Conservation (phyloP, 2,113 vertebrate species). For the Phycodurus eques region DNA sequence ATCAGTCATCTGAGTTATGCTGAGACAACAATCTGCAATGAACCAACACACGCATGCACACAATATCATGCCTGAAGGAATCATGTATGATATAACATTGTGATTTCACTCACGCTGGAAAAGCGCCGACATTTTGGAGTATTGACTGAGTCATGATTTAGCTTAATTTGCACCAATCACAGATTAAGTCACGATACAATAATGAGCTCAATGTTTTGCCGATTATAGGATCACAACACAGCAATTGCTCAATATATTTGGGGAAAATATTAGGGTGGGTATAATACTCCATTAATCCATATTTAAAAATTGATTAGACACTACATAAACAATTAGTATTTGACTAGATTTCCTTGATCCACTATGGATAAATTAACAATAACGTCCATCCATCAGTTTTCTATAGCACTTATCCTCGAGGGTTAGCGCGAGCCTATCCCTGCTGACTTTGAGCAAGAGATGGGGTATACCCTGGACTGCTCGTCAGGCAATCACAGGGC, state of each 20-base stretch:
- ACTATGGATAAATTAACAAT: background rate
- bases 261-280: background rate
- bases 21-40: conserved; percentile 1
- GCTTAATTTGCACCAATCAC: conserved; percentile 7
- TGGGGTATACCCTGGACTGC: too few relatives aligned
- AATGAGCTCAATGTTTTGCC: background rate
- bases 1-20: conserved; percentile 49
- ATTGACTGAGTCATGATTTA: conserved; percentile 15
- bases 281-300: background rate
- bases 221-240: background rate
- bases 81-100: background rate
- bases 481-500: too few relatives aligned
- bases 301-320: background rate
- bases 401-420: too few relatives aligned
- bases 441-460: too few relatives aligned
- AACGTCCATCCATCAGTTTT: background rate
- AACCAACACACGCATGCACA: conserved; percentile 9
- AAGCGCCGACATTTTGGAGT: conserved; percentile 6
- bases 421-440: too few relatives aligned
- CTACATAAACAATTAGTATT: background rate
- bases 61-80: conserved; percentile 19
- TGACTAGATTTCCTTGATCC: background rate
- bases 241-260: background rate
- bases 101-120: conserved; percentile 13
- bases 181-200: background rate